phyloP scores from a whole-genome alignment of 2,888 invertebrate genomes.

The Agonopterix subpropinquella region DNA sequence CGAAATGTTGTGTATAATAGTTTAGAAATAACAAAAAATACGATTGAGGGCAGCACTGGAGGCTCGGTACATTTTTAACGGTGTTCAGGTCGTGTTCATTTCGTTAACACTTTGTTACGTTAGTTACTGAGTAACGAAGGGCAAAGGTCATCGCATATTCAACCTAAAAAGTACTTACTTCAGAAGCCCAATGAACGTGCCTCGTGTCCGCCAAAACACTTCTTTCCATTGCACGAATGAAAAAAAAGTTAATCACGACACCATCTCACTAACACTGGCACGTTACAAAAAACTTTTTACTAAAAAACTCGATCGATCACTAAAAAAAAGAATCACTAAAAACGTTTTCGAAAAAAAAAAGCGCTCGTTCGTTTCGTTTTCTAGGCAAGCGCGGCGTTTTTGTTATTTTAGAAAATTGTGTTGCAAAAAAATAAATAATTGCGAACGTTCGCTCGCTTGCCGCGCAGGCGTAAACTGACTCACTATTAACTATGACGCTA shows the following conservation, averaged over 20 bases:
- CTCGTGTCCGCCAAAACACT: slow-evolving; percentile 61
- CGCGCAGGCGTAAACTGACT: slow-evolving; percentile 49
- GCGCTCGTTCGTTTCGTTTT: slow-evolving; percentile 49
- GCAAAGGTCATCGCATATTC: slow-evolving; percentile 26
- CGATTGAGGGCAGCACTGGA: too few relatives aligned
- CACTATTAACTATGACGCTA: slow-evolving; percentile 44
- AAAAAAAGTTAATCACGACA: slow-evolving; percentile 42
- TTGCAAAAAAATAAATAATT: slow-evolving; percentile 48
- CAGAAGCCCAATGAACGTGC: slow-evolving; percentile 66
- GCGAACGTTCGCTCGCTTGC: slow-evolving; percentile 30
- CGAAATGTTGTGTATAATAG: too few relatives aligned
- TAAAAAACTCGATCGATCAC: background rate
- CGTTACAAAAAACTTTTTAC: slow-evolving; percentile 1
- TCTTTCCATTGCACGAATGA: slow-evolving; percentile 52
- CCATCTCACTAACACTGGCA: slow-evolving; percentile 50
- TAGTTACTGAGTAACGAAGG: slow-evolving; percentile 10
- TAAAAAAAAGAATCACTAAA: slow-evolving; percentile 19
- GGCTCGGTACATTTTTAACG: too few relatives aligned
- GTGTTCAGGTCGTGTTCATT: background rate
- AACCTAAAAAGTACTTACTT: slow-evolving; percentile 45
- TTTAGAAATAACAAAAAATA: too few relatives aligned
- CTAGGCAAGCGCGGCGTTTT: slow-evolving; percentile 38
- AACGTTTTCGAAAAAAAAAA: slow-evolving; percentile 34
- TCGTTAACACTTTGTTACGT: background rate
- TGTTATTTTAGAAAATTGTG: slow-evolving; percentile 51